Evolutionary conservation across 2,888 invertebrate genomes (phyloP).

Genomic region (Agrypnus murinus): DNA sequence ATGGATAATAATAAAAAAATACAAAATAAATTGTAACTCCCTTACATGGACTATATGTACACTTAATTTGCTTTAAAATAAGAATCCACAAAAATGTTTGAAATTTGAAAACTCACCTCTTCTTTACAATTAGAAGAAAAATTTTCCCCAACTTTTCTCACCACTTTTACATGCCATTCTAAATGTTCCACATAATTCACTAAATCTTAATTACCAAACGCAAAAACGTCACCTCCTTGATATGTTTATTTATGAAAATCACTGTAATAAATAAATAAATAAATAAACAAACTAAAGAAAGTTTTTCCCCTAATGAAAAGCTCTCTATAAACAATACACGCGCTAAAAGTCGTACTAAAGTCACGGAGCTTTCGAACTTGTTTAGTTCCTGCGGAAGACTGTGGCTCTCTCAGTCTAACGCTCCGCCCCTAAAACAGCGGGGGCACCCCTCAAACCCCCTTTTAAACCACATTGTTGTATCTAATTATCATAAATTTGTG

Average conservation of each 20-base stretch:
- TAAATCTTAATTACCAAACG: no score
- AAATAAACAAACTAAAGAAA: neutral
- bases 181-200: conserved; percentile 7
- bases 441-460: conserved; percentile 59
- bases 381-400: conserved; percentile 60
- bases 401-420: conserved; percentile 61
- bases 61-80: no score
- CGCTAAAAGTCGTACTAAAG: conserved; percentile 37
- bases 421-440: conserved; percentile 59
- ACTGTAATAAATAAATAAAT: neutral
- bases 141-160: no score
- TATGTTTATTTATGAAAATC: neutral
- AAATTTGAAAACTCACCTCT: neutral
- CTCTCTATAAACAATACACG: conserved; percentile 28
- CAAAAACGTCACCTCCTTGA: no score
- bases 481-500: conserved; percentile 69
- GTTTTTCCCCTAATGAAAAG: neutral
- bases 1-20: no score
- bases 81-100: no score
- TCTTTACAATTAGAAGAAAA: no score
- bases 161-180: no score
- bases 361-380: conserved; percentile 54
- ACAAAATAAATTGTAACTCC: no score
- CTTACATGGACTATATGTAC: no score
- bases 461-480: conserved; percentile 65